Conservation (phyloP, 2,888 invertebrate species). For the Torymus auratus region DNA sequence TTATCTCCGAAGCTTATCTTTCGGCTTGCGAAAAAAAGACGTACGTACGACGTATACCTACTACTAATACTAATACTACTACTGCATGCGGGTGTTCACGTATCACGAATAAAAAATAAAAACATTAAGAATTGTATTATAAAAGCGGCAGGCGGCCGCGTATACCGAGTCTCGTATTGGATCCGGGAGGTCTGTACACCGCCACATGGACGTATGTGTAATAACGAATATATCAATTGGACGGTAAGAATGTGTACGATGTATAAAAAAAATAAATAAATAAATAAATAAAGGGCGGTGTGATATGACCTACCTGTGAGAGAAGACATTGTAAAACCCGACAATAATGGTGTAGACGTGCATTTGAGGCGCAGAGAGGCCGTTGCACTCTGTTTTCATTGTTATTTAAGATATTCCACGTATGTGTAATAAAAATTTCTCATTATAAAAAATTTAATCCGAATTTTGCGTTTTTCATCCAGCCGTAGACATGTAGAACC, state of each 20-base stretch:
- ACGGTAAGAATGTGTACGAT: background rate
- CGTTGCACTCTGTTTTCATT: slow-evolving; percentile 55
- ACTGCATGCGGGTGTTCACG: background rate
- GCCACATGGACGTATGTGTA: too few relatives aligned
- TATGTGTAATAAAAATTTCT: slow-evolving; percentile 58
- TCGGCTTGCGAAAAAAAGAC: slow-evolving; percentile 16
- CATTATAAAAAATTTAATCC: slow-evolving; percentile 30
- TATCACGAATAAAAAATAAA: background rate
- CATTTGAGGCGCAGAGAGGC: slow-evolving; percentile 36
- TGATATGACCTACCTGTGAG: too few relatives aligned
- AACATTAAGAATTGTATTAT: background rate
- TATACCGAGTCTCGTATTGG: too few relatives aligned
- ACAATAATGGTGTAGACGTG: slow-evolving; percentile 59
- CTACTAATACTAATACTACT: too few relatives aligned
- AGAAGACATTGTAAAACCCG: slow-evolving; percentile 50
- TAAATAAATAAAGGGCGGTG: background rate
- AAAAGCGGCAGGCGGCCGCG: too few relatives aligned
- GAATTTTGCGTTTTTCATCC: slow-evolving; percentile 10
- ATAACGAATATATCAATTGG: too few relatives aligned
- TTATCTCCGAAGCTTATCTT: slow-evolving; percentile 22
- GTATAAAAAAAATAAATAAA: background rate
- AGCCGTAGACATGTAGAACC: background rate
- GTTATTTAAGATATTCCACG: slow-evolving; percentile 51
- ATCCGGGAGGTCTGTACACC: too few relatives aligned
- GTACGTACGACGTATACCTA: background rate